Evolutionary conservation across 1,140 invertebrate genomes (phyloP), one percentile per base, ranked within the genome.

Genomic region (Drosophila gunungcola): DNA sequence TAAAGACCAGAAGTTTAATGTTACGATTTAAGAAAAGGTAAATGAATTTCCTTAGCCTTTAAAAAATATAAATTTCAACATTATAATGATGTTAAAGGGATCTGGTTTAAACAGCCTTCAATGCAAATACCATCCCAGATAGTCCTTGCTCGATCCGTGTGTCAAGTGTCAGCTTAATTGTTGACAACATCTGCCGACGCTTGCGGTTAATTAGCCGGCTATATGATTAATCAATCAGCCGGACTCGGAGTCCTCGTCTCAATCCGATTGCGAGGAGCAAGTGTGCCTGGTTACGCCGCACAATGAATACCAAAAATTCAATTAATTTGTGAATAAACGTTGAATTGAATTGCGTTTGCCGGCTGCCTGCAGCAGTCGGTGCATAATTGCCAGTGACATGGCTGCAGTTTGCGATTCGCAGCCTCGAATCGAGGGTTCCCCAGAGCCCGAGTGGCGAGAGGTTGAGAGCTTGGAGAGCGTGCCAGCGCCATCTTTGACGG

Each of bases 241-340:
- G 9, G 41, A 38, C 27, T 13, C 3, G 4, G 32, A 29, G 9
- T 10, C 10, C n/a, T 29, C 4, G 1, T 11, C 41, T 43, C 34
- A 53, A 42, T 48, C 53, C 27, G 10, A 13, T 16, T 42, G 29
- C 10, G 3, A 13, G 9, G 27, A 25, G 2, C 43, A 11, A 48
- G 34, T 61, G 70, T 48, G 25, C 34, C 48, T 46, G 46, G 69
- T 39, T 55, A 46, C 58, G 42, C 41, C 41, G 42, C 64, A 79
- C 83, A 88, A 76, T 83, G 58, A 70, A 78, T 80, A 69, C 70
- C 67, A 56, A 84, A 89, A 89, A 89, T 89, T 46, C 84, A 89
- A 90, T 88, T 89, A 88, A 84, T 84, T 89, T 89, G 80, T 89
- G 77, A 84, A 90, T 84, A 89, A 89, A 84, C 77, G 68, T 75